Evolutionary conservation across 1,140 invertebrate genomes (phyloP).

Genomic region (Cydia strobilella): DNA sequence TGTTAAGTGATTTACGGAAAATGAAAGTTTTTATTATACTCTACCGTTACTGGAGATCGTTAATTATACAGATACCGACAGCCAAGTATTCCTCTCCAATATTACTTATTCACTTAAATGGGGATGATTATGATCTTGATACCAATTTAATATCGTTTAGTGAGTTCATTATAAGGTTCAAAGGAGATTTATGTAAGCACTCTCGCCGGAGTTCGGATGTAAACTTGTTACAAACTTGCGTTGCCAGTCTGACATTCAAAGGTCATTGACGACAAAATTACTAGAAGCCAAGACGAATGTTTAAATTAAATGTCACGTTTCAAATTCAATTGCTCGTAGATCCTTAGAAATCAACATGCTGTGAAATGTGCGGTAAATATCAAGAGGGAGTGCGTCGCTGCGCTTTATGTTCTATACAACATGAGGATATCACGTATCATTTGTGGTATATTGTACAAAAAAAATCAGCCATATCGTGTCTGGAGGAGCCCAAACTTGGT

Average conservation of each 20-base stretch:
- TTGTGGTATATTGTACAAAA: no score
- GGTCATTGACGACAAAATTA: slow-evolving; percentile 41
- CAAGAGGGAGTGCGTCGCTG: not conserved
- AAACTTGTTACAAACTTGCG: slow-evolving; percentile 40
- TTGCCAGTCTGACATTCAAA: slow-evolving; percentile 53
- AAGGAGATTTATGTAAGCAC: slow-evolving; percentile 27
- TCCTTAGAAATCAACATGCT: slow-evolving; percentile 28
- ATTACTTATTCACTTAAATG: slow-evolving; percentile 31
- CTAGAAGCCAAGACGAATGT: slow-evolving; percentile 41
- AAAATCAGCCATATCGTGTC: no score
- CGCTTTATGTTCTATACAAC: not conserved
- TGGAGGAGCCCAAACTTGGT: no score
- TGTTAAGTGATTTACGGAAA: not conserved
- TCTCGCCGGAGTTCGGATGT: slow-evolving; percentile 77
- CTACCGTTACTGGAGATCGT: not conserved
- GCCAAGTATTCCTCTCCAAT: slow-evolving; percentile 2
- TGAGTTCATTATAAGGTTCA: slow-evolving; percentile 10
- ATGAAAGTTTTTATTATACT: not conserved
- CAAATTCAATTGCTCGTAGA: slow-evolving; percentile 33
- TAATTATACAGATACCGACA: slow-evolving; percentile 10
- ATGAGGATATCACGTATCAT: no score
- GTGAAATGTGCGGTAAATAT: slow-evolving; percentile 34
- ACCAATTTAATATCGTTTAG: slow-evolving; percentile 23
- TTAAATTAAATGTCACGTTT: slow-evolving; percentile 49
- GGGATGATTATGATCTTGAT: slow-evolving; percentile 29